Evolutionary conservation across 2,888 invertebrate genomes (phyloP), one percentile per base, ranked within the genome.

Genomic region (Metellina segmentata): DNA sequence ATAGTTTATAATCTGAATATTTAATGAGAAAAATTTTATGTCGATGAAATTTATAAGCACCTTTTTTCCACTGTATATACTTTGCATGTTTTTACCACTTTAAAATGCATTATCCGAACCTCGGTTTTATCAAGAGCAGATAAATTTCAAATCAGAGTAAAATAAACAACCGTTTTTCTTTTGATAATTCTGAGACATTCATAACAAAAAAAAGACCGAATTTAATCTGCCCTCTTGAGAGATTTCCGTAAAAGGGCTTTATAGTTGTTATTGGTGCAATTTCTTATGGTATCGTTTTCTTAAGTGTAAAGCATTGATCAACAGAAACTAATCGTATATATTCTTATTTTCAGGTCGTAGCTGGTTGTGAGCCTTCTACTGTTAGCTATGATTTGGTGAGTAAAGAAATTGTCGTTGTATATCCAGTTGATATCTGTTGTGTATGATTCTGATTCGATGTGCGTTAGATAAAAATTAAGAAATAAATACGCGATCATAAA

Each of bases 371-470:
- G 53, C 75, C 89, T 48, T 83, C 90, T 7, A 51, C 85, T 20
- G 74, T 81, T 61, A 92, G 70, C 81, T 92, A 92, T 89, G 92
- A 92, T 75, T 75, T 92, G 89, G 92, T 92, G 61, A 85, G 92
- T 92, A 49, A 61, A 34, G 13, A 61, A 9, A 11, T 20, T 34
- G 5, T 51, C 13, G 11, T 61, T 61, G 5, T 16, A 1, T 61
- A 61, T 61, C 34, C 34, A 34, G 34, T 34, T 34, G n/a, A n/a
- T n/a, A 34, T 34, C 34, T 34, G 34, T 34, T 34, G 34, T 34
- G 34, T 34, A 34, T 34, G 4, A 34, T 34, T 34, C 34, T 34
- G 34, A n/a, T 34, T 34, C 34, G 34, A 4, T 34, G 34, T 34
- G 34, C 34, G 1, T 34, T 1, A 34, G 34, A 34, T 34, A 34